Conservation (phyloP, 2,113 vertebrate genomes). For the Pelmatolapia mariae region DNA sequence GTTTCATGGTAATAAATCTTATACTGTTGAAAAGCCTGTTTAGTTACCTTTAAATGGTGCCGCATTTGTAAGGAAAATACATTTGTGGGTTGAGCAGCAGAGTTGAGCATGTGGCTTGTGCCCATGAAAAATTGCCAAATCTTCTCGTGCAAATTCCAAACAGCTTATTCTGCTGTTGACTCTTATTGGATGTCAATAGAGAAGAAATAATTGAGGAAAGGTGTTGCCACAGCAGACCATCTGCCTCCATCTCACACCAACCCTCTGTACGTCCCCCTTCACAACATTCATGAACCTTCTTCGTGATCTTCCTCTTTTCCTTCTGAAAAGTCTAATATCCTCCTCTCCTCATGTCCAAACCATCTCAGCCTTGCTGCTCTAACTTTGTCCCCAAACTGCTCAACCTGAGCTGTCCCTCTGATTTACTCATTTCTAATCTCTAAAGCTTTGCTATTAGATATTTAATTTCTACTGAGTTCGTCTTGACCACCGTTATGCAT, state of each 20-base stretch:
- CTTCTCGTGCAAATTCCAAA: background rate
- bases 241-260: too few species aligned
- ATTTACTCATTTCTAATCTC: background rate
- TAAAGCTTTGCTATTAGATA: background rate
- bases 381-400: background rate
- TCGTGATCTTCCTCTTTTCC: background rate
- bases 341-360: background rate
- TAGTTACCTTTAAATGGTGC: background rate
- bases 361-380: background rate
- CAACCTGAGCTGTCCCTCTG: background rate
- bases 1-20: background rate
- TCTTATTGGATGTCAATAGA: background rate
- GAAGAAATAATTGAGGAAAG: background rate
- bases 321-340: background rate
- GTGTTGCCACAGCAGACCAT: background rate
- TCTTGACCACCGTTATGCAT: background rate
- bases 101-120: background rate
- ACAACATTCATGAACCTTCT: background rate
- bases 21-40: background rate
- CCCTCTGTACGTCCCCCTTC: background rate
- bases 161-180: background rate
- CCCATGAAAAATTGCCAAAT: background rate
- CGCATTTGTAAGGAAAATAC: background rate
- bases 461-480: background rate
- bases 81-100: background rate